A percentile compares a stretch with the other conserved stretches of the same genome.
Evolutionary conservation across 2,888 invertebrate species (phyloP).

Genomic region (Acanthosepion pharaonis): DNA sequence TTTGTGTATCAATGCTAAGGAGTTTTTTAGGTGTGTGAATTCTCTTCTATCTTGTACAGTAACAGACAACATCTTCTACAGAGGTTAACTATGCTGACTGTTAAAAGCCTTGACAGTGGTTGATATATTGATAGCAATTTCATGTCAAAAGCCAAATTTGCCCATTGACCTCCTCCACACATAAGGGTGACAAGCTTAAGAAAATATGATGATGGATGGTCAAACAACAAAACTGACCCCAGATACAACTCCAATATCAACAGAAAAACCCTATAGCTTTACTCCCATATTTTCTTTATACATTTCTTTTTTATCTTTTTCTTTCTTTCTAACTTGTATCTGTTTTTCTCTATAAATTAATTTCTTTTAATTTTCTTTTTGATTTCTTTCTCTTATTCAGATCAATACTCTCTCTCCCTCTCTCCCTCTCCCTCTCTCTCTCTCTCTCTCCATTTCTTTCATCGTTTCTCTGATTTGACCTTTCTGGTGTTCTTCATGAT

Average conservation of each 20-base stretch:
- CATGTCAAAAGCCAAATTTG: neutral
- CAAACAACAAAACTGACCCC: neutral
- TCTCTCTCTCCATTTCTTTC: too few relatives aligned
- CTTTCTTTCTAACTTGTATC: too few relatives aligned
- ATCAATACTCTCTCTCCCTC: too few relatives aligned
- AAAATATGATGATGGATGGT: slow-evolving; percentile 20
- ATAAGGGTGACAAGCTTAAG: neutral
- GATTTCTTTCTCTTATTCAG: too few relatives aligned
- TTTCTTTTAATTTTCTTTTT: too few relatives aligned
- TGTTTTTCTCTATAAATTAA: too few relatives aligned
- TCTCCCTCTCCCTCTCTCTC: too few relatives aligned
- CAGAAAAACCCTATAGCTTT: too few relatives aligned
- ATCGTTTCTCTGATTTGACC: too few relatives aligned
- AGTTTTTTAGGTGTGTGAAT: neutral
- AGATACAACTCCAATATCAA: neutral
- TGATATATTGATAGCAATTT: slow-evolving; percentile 33
- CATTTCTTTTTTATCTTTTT: too few relatives aligned
- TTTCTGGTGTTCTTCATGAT: too few relatives aligned
- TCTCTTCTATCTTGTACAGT: neutral
- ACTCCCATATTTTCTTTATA: too few relatives aligned
- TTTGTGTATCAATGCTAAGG: neutral
- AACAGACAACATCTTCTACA: neutral
- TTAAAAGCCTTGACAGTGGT: neutral
- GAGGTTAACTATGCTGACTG: neutral
- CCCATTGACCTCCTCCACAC: neutral